Evolutionary conservation across 2,113 vertebrate species (phyloP).

Genomic region (Sus scrofa): DNA sequence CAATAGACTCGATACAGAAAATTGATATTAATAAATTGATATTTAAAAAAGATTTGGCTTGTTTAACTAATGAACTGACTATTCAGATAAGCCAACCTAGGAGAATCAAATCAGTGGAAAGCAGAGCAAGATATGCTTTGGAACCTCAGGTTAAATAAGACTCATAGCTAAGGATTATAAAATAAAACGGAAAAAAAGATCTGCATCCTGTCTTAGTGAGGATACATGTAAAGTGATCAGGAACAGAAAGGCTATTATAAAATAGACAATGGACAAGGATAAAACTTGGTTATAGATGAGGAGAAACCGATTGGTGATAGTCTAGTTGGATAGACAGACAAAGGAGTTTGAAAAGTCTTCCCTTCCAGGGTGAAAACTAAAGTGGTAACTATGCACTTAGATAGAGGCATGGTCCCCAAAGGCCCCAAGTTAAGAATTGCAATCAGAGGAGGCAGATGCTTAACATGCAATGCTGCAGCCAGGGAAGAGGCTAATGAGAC

Average conservation of each 20-base stretch:
- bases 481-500: conserved; percentile 68
- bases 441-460: conserved; percentile 67
- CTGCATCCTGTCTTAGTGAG: not conserved
- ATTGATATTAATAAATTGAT: not conserved
- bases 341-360: not conserved
- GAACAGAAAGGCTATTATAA: conserved; percentile 15
- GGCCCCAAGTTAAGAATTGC: not conserved
- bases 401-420: conserved; percentile 28
- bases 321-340: conserved; percentile 4
- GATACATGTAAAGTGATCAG: not conserved
- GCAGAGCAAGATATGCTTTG: not conserved
- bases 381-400: conserved; percentile 21
- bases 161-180: not conserved
- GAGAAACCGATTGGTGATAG: not conserved
- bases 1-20: not conserved
- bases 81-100: not conserved
- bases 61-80: not conserved
- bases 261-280: not conserved
- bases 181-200: conserved; percentile 25
- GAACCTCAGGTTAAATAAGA: conserved; percentile 13
- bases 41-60: not conserved
- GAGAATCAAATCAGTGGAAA: not conserved
- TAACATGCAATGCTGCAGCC: conserved; percentile 46
- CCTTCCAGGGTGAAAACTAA: not conserved
- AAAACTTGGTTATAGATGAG: not conserved